Conservation (phyloP, 64 coral and sea anemone species). For the Montipora foliosa region DNA sequence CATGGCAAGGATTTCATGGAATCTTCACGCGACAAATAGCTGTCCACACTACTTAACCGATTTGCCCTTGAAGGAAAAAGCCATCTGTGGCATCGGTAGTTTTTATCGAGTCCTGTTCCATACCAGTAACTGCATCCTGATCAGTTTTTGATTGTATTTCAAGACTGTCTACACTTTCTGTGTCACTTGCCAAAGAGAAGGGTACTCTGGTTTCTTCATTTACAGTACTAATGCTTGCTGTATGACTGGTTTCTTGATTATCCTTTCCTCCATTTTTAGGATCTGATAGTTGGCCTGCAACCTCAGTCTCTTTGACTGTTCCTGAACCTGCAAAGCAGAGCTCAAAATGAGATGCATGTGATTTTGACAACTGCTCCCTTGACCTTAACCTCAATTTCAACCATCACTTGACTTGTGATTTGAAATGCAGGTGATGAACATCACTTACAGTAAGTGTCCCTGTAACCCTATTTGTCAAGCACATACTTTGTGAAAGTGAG, state of each 20-base stretch:
- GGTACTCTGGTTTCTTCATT: constrained; percentile 7
- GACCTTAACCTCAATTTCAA: no score
- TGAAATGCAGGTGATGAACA: no score
- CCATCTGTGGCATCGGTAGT: not conserved
- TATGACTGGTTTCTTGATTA: constrained; percentile 26
- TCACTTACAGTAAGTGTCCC: no score
- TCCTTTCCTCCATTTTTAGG: constrained; percentile 21
- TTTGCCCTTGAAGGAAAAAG: not conserved
- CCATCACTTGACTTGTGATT: no score
- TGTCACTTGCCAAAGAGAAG: constrained; percentile 57
- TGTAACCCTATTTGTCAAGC: no score
- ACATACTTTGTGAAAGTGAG: no score
- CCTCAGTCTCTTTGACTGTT: constrained; percentile 55
- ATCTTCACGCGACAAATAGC: constrained; percentile 44
- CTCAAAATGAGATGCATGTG: not conserved
- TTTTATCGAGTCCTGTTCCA: constrained; percentile 35
- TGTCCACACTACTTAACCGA: constrained; percentile 37
- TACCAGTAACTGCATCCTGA: constrained; percentile 39
- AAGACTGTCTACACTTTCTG: constrained; percentile 68
- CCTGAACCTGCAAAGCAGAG: constrained; percentile 65
- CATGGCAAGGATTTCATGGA: constrained; percentile 79
- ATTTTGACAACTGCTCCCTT: not conserved
- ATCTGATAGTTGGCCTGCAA: constrained; percentile 73
- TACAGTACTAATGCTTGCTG: not conserved
- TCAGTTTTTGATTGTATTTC: constrained; percentile 61